Evolutionary conservation across 1,140 invertebrate genomes (phyloP).

Genomic region (Dermatophagoides farinae): DNA sequence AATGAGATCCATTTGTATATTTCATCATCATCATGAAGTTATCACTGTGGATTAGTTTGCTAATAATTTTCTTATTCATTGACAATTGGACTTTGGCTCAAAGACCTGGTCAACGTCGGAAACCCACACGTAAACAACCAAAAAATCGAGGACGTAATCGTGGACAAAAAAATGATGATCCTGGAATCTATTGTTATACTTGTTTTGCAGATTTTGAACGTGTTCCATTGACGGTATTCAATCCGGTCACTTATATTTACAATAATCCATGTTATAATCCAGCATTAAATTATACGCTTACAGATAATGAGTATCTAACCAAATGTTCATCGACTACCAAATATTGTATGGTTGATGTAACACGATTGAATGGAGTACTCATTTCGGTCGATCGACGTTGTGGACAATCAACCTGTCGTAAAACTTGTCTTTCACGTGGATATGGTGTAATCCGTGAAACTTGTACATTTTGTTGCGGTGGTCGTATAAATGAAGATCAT

Average conservation of each 20-base stretch:
- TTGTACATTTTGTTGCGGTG: constrained; percentile 6
- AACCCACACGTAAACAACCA: not conserved
- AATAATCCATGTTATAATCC: constrained; percentile 9
- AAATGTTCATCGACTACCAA: not conserved
- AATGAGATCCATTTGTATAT: too few relatives aligned
- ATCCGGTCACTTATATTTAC: not conserved
- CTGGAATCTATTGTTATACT: not conserved
- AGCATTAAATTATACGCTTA: not conserved
- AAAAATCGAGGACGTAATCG: not conserved
- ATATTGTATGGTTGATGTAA: constrained; percentile 10
- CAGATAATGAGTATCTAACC: constrained; percentile 8
- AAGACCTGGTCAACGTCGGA: not conserved
- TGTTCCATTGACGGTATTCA: constrained; percentile 6
- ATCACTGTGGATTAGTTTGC: too few relatives aligned
- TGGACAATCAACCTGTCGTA: not conserved
- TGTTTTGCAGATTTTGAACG: constrained; percentile 5
- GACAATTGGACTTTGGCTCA: too few relatives aligned
- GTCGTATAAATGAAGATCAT: constrained; percentile 7
- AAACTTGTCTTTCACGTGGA: not conserved
- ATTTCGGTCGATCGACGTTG: constrained; percentile 1
- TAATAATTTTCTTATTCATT: too few relatives aligned
- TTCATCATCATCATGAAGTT: too few relatives aligned
- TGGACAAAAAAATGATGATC: not conserved
- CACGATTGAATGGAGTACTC: constrained; percentile 4
- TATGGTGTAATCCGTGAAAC: constrained; percentile 6